Evolutionary conservation across 2,113 vertebrate genomes (phyloP), one percentile per base, ranked within the genome.

Genomic region (Larimichthys polyactis): DNA sequence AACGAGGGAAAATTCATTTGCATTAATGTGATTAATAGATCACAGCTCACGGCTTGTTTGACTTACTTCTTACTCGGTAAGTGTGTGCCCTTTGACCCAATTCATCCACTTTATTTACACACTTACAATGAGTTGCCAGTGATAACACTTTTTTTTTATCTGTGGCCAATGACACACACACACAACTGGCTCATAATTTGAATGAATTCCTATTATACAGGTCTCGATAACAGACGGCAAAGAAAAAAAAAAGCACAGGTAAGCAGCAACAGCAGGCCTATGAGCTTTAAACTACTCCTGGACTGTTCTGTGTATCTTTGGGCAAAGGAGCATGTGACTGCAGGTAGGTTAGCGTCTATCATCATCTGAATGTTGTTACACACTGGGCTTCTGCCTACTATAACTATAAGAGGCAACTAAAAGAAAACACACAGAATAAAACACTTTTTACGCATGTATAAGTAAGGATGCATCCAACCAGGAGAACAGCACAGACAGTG

Each of bases 71-170:
- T 73, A 19, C 7, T 57, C 57, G 15, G 17, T 43, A 83, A 78
- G 12, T 52, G 24, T 2, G n/a, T 71, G 62, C 54, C 72, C 57
- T 79, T 75, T 85, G 64, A 75, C 67, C 46, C 9, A 49, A 60
- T 32, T 40, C 5, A 51, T 51, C 22, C 5, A 19, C 71, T 66
- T 66, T 66, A 85, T 84, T 76, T 82, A 71, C 74, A 68, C 32
- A 77, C n/a, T n/a, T 62, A 9, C 48, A 60, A 46, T 0, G 49
- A 24, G 16, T 79, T 73, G 5, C 60, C 24, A 65, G 52, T 40
- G 62, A 49, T 52, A 74, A 72, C 14, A 64, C 9, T 11, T 40
- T 66, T 27, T 27, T n/a, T 27, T 14, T 58, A 73, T 12, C 29
- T n/a, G 36, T 32, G 16, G 70, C 32, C 64, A 69, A 14, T 78